Base-by-base conservation (phyloP, 1,140 invertebrate genomes). In the Lineus longissimus region DNA sequence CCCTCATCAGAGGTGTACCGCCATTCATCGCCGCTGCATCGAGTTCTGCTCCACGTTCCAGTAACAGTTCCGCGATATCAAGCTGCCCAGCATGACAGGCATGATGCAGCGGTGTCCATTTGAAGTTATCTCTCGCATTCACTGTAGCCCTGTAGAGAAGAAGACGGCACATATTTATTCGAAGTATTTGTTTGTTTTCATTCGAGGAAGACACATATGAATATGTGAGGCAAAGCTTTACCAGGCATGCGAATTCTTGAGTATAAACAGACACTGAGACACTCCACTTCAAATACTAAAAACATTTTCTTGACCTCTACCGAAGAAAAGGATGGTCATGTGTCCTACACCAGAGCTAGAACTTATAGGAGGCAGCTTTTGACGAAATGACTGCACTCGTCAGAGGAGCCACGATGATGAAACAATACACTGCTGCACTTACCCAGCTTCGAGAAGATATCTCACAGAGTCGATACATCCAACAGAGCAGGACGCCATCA, bases 41-140 rank as follows among this genome's bases (percentile, higher is more conserved):
- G 15, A 83, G 68, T 29, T 81, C 73, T 15, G 80, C 81, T 2
- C 80, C 79, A 62, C 72, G 59, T 1, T 74, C 67, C 19, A 82
- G 51, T n/a, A 82, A 62, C 13, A 70, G 69, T 58, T 78, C 69
- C 7, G 82, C 79, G 47, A 82, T 65, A 62, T 80, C 78, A 33
- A 79, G 63, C 56, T 75, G 72, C 17, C 82, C 82, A 19, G 73
- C 67, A 67, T 82, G 81, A 62, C 78, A 80, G 1, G 81, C 82
- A 68, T 83, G 80, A 63, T 83, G 82, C 25, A 83, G 61, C 7
- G 82, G 79, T 45, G 81, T 81, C 82, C 82, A 83, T 61, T 81
- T 79, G 66, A 83, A 82, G 66, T 83, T 82, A 62, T 83, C 82
- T 55, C 70, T 66, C 13, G 76, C 69, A 71, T 81, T 80, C 6